phyloP scores from a whole-genome alignment of 2,113 vertebrate genomes.

The Rhinichthys klamathensis region DNA sequence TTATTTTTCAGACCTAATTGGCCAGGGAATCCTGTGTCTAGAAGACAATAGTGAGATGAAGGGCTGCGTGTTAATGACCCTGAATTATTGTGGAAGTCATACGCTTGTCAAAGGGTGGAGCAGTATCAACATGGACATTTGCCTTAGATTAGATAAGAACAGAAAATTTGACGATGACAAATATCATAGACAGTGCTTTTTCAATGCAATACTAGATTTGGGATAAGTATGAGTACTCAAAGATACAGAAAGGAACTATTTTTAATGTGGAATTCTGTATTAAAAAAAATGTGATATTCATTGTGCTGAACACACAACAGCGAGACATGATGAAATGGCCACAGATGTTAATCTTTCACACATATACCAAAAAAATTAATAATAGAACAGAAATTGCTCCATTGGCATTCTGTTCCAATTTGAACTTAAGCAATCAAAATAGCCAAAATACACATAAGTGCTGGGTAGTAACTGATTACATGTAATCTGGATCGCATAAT shows the following conservation, averaged over 20 bases:
- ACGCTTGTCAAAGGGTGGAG: background rate
- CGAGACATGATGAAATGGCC: background rate
- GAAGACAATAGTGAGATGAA: background rate
- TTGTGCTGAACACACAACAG: background rate
- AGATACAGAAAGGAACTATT: background rate
- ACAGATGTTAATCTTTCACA: background rate
- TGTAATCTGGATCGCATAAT: too few relatives aligned
- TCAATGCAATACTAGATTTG: background rate
- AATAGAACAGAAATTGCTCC: too few relatives aligned
- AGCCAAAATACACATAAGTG: too few relatives aligned
- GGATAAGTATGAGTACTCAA: too few relatives aligned
- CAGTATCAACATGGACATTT: background rate
- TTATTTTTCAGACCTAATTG: conserved; percentile 54
- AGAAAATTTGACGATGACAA: background rate
- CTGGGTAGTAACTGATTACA: too few relatives aligned
- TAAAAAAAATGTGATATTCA: background rate
- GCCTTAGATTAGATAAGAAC: background rate
- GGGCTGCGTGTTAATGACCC: conserved; percentile 27
- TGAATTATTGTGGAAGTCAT: conserved; percentile 21
- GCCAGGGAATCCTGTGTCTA: conserved; percentile 16
- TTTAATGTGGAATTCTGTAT: background rate
- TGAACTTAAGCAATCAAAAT: too few relatives aligned
- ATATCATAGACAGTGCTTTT: background rate
- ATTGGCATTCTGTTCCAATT: too few relatives aligned
- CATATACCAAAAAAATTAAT: too few relatives aligned